Evolutionary conservation across 1,140 invertebrate genomes (phyloP).

Genomic region (Monomorium pharaonis): DNA sequence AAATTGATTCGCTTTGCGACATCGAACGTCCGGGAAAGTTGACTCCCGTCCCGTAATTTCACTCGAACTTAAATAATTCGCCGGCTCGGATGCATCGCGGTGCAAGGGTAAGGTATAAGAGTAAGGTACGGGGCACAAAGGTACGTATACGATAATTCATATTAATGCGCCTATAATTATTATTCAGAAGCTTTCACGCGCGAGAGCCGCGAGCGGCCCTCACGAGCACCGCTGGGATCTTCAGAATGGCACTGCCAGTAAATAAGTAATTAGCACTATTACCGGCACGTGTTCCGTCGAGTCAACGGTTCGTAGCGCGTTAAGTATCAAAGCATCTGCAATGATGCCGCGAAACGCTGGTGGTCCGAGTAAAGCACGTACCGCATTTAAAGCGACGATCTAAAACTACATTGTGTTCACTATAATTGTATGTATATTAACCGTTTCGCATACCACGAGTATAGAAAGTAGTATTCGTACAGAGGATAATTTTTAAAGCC

Average conservation of each 20-base stretch:
- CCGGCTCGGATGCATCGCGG: not conserved
- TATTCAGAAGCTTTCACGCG: slow-evolving; percentile 28
- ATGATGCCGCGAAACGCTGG: slow-evolving; percentile 47
- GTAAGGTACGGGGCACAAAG: too few relatives aligned
- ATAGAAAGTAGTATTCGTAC: too few relatives aligned
- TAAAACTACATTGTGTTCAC: slow-evolving; percentile 6
- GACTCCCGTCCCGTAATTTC: slow-evolving; percentile 15
- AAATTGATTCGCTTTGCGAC: slow-evolving; percentile 42
- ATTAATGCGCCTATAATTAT: slow-evolving; percentile 46
- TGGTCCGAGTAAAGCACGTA: slow-evolving; percentile 33
- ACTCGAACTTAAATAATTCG: slow-evolving; percentile 14
- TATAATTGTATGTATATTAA: not conserved
- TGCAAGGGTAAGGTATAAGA: not conserved
- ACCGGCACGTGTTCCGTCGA: slow-evolving; percentile 31
- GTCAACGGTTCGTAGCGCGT: slow-evolving; percentile 29
- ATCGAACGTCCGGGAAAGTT: not conserved
- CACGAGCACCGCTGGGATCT: slow-evolving; percentile 26
- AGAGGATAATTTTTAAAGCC: too few relatives aligned
- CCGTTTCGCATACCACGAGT: not conserved
- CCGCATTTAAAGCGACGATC: not conserved
- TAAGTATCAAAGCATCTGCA: slow-evolving; percentile 29
- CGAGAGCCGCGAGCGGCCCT: not conserved
- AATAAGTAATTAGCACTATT: slow-evolving; percentile 67
- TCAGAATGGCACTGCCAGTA: slow-evolving; percentile 32
- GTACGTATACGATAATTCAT: slow-evolving; percentile 7